phyloP scores from a whole-genome alignment of 2,797 vertebrate species.

The Novumbra hubbsi region DNA sequence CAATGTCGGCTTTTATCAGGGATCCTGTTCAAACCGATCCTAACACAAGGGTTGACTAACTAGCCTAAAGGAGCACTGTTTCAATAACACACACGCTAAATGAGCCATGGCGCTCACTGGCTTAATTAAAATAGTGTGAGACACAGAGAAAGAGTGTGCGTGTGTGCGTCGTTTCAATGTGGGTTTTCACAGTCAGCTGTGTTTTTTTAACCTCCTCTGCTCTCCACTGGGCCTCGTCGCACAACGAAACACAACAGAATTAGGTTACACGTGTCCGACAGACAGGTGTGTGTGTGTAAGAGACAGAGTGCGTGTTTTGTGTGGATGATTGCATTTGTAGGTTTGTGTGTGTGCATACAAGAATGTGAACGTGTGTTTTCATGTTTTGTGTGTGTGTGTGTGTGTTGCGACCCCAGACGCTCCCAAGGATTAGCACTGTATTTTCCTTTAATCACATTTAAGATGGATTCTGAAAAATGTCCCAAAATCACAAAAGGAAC shows the following conservation, averaged over 20 bases:
- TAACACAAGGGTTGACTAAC: conserved; percentile 48
- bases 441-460: conserved; percentile 75
- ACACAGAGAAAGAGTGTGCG: neutral
- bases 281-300: conserved; percentile 21
- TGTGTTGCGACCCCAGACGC: conserved; percentile 49
- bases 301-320: neutral
- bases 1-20: conserved; percentile 57
- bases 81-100: conserved; percentile 54
- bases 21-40: conserved; percentile 66
- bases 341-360: conserved; percentile 36
- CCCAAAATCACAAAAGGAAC: conserved; percentile 67
- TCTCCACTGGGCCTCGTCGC: conserved; percentile 64
- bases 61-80: conserved; percentile 69
- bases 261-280: conserved; percentile 72
- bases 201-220: conserved; percentile 70
- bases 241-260: conserved; percentile 72
- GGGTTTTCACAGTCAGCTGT: conserved; percentile 64
- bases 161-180: conserved; percentile 58
- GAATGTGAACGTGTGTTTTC: conserved; percentile 30
- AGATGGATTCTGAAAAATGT: conserved; percentile 68
- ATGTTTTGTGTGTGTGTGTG: conserved; percentile 24
- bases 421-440: conserved; percentile 70
- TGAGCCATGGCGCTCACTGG: conserved; percentile 24
- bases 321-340: conserved; percentile 21
- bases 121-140: conserved; percentile 68